Conservation (phyloP, 2,888 invertebrate species). For the Lithosia quadra region DNA sequence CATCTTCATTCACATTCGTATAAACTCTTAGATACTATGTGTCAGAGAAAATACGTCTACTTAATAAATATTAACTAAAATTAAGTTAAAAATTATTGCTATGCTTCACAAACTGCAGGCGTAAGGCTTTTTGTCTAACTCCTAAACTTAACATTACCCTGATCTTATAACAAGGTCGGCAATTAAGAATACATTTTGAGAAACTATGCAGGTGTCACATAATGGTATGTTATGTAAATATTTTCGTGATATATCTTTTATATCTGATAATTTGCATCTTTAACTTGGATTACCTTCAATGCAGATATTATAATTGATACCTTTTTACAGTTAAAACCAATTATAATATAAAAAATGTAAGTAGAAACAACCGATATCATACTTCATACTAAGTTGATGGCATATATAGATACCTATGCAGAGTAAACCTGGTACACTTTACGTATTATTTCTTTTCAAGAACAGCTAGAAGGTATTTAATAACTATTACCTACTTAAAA, state of each 20-base stretch:
- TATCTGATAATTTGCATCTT: background rate
- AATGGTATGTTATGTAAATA: background rate
- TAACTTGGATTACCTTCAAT: background rate
- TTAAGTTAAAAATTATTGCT: slow-evolving; percentile 40
- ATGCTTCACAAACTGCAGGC: slow-evolving; percentile 26
- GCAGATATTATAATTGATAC: background rate
- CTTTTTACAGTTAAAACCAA: background rate
- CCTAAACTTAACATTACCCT: slow-evolving; percentile 26
- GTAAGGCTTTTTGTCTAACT: slow-evolving; percentile 24
- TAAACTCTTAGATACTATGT: slow-evolving; percentile 8
- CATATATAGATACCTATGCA: background rate
- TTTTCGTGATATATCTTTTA: background rate
- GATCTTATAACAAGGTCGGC: slow-evolving; percentile 23
- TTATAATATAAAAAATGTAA: slow-evolving; percentile 1
- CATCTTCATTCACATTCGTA: background rate
- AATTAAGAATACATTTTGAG: slow-evolving; percentile 13
- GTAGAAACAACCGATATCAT: background rate
- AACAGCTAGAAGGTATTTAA: background rate
- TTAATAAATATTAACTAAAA: slow-evolving; percentile 32
- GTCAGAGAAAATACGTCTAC: slow-evolving; percentile 21
- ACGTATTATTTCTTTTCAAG: background rate
- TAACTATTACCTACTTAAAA: slow-evolving; percentile 12
- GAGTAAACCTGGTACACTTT: slow-evolving; percentile 19
- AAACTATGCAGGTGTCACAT: background rate
- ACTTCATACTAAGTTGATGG: background rate